Base-by-base conservation (phyloP, 2,888 invertebrate species). In the Icerya purchasi region DNA sequence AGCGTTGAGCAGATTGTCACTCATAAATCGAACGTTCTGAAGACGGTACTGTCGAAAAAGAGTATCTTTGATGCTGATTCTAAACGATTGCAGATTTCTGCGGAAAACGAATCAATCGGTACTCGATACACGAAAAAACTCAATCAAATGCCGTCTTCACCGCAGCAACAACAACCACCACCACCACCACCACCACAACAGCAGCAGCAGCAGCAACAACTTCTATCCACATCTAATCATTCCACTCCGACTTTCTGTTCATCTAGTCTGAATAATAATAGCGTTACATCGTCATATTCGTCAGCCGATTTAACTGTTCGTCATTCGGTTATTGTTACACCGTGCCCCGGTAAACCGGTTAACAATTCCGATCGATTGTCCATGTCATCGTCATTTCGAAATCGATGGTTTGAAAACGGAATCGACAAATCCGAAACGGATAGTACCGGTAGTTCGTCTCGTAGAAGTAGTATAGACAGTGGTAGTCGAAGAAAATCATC, bases 61-160 rank as follows among this genome's bases (percentile, higher is more conserved):
- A 92, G 91, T 57, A 89, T 96, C 58, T 94, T 96, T 72, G 96
- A 96, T 70, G 94, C 94, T 71, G 96, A 96, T 71, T 82, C 86
- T 51, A 91, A 93, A 72, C 78, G 96, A 49, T 76, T 96, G 61
- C 92, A 92, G 71, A 88, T 87, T 68, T 83, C 86, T 61, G 78
- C 83, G 69, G 82, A 91, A 72, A 36, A 36, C 36, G 14, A 36
- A 8, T 36, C 36, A 36, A n/a, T n/a, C n/a, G n/a, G 59, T 59
- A 2, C 23, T 59, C 5, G 59, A 59, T 55, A 59, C 54, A 22
- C 54, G 59, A 59, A 59, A 59, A 59, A 50, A 24, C 24, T 59
- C 59, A n/a, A 3, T 23, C 20, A 55, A 59, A 8, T 23, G 23
- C 21, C 18, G 22, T 19, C 8, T 3, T n/a, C 24, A 22, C 23